Evolutionary conservation across 2,888 invertebrate genomes (phyloP), one percentile per base, ranked within the genome.

Genomic region (Lottia gigantea): DNA sequence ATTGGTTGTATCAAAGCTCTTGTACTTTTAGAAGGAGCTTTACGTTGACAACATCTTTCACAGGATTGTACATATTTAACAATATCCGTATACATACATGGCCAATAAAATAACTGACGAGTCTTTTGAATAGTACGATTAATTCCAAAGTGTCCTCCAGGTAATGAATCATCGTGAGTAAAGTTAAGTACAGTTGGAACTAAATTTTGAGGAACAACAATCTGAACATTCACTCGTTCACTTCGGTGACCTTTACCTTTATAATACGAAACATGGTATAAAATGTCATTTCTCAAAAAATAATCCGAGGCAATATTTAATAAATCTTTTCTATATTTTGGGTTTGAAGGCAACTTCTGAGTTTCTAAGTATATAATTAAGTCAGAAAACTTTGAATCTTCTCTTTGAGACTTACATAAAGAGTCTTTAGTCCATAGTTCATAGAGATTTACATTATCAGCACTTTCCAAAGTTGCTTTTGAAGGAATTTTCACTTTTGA

Each of bases 1-100:
- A 49, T 49, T 16, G 49, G 49, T 19, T 7, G 16, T 16, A 49
- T 49, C 19, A 19, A 19, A 49, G 49, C 19, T 49, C 49, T 49
- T 8, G 49, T 49, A 19, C n/a, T 16, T 49, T 49, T 49, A 6
- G 31, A 23, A 49, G 46, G 31, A 19, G 31, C 23, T 66, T 19
- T 66, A 26, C 66, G 47, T 66, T 16, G 47, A 66, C 47, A 40
- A 16, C 23, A 47, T 67, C 49, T 40, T 31, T 14, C 62, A 31
- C 31, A 19, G 2, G 67, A 23, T 55, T 40, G 55, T 16, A 55
- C 67, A 16, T 19, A 49, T 8, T 49, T 16, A 19, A 49, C 19
- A 16, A 49, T 19, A n/a, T 16, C 49, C n/a, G 6, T 15, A 11
- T 49, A 49, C 49, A 49, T 49, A 16, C 7, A 49, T 19, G 49